phyloP scores from a whole-genome alignment of 92 coral and sea anemone species.

The Siderastrea siderea region DNA sequence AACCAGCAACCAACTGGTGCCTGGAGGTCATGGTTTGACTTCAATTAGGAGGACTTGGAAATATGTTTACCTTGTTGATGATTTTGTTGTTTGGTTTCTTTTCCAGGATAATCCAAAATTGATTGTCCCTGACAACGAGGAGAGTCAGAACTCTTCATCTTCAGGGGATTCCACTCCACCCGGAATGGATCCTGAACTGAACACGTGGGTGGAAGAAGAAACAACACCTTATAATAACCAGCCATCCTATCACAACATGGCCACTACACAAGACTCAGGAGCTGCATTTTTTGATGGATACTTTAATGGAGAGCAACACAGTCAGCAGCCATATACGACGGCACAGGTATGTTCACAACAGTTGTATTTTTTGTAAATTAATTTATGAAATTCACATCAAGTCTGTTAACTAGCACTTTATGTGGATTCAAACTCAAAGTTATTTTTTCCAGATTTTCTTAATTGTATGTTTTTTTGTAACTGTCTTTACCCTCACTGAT shows the following conservation, averaged over 20 bases:
- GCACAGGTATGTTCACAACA: not conserved
- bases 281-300: not conserved
- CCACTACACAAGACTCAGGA: not conserved
- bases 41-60: too few species aligned
- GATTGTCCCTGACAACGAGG: not conserved
- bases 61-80: not conserved
- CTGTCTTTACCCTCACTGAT: too few species aligned
- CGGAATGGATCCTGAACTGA: constrained; percentile 11
- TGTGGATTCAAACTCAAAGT: too few species aligned
- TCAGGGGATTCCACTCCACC: not conserved
- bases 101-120: not conserved
- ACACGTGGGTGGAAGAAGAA: constrained; percentile 25
- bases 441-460: too few species aligned
- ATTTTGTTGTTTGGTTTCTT: not conserved
- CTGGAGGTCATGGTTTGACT: too few species aligned
- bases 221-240: not conserved
- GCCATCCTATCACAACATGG: not conserved
- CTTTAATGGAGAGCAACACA: not conserved
- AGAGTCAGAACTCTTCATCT: constrained; percentile 1
- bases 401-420: too few species aligned
- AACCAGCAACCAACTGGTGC: too few species aligned
- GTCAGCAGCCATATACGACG: not conserved
- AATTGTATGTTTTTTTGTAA: too few species aligned
- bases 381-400: too few species aligned
- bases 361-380: too few species aligned